Conservation (phyloP, 1,140 invertebrate species). For the Ceratina australensis region DNA sequence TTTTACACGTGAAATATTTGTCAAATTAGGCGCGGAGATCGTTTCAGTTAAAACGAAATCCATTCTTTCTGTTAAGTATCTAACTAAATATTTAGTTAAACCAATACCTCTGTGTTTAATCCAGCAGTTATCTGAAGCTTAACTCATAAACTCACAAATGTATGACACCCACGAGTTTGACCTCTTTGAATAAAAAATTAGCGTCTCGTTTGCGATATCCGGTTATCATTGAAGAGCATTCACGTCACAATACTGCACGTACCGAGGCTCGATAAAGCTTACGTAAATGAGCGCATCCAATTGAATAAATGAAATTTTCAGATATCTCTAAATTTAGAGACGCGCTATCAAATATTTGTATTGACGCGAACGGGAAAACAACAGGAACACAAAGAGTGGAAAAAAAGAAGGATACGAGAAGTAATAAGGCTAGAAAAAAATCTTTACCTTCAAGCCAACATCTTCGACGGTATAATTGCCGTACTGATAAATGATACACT, state of each 20-base stretch:
- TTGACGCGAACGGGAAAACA: slow-evolving; percentile 19
- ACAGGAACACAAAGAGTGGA: slow-evolving; percentile 1
- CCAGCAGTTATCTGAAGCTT: neutral
- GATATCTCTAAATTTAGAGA: slow-evolving; percentile 42
- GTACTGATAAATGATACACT: slow-evolving; percentile 83
- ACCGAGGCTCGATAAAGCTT: neutral
- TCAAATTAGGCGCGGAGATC: neutral
- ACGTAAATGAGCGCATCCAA: neutral
- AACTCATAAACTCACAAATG: neutral
- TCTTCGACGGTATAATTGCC: slow-evolving; percentile 60
- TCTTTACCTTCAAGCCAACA: slow-evolving; percentile 74
- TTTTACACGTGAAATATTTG: too few species aligned
- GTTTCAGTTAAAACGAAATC: too few species aligned
- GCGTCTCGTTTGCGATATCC: neutral
- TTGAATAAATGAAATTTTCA: neutral
- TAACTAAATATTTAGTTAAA: too few species aligned
- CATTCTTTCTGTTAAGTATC: neutral
- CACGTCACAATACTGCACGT: neutral
- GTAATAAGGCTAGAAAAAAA: slow-evolving; percentile 1
- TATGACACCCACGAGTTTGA: slow-evolving; percentile 7
- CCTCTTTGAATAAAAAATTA: slow-evolving; percentile 1
- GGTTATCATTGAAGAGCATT: slow-evolving; percentile 16
- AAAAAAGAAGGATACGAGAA: neutral
- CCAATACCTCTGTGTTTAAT: neutral
- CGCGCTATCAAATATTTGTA: neutral